Conservation (phyloP, 1,140 invertebrate species). For the Dendrolimus kikuchii region DNA sequence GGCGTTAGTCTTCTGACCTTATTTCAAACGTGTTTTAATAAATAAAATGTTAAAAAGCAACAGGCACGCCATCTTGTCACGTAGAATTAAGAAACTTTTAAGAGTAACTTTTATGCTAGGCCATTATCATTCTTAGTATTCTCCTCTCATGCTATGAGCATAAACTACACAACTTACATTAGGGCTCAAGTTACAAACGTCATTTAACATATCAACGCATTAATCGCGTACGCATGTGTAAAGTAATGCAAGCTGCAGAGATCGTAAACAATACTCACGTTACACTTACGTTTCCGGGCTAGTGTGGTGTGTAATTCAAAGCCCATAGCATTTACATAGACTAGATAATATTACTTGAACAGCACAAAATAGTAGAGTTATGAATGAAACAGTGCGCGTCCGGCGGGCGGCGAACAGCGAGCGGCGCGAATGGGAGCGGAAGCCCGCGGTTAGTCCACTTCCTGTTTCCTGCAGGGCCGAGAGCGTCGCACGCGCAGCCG, state of each 20-base stretch:
- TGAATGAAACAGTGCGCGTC: constrained; percentile 59
- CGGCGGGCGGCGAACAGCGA: constrained; percentile 33
- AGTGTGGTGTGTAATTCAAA: constrained; percentile 19
- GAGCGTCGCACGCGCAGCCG: constrained; percentile 51
- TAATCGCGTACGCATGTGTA: background rate
- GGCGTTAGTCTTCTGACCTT: too few relatives aligned
- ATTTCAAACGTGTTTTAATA: too few relatives aligned
- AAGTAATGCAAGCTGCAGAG: constrained; percentile 5
- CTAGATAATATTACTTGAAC: constrained; percentile 49
- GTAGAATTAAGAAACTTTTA: too few relatives aligned
- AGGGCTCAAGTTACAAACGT: too few relatives aligned
- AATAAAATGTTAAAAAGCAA: too few relatives aligned
- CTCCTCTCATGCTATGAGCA: too few relatives aligned
- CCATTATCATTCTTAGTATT: too few relatives aligned
- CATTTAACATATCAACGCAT: too few relatives aligned
- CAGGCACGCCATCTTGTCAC: too few relatives aligned
- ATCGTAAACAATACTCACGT: constrained; percentile 25
- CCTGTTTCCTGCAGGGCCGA: constrained; percentile 65
- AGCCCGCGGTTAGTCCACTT: constrained; percentile 69
- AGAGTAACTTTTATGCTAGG: too few relatives aligned
- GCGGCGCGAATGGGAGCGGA: constrained; percentile 63
- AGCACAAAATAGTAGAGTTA: constrained; percentile 41
- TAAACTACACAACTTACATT: too few relatives aligned
- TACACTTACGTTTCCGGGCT: constrained; percentile 28
- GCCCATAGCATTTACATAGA: constrained; percentile 17